phyloP scores from a whole-genome alignment of 2,888 invertebrate genomes.

The Malthinus flaveolus region DNA sequence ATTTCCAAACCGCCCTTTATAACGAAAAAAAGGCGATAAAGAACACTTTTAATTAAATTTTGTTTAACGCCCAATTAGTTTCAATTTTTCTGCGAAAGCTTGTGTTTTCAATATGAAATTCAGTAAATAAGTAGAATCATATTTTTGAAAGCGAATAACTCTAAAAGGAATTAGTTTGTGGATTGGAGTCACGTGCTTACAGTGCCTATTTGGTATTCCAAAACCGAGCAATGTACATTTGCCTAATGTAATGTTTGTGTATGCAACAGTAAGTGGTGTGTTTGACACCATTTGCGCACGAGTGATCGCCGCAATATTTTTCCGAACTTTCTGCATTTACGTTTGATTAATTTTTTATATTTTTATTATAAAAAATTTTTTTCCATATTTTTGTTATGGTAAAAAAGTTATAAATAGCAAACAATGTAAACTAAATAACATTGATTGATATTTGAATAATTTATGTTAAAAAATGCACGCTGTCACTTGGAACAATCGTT shows the following conservation, averaged over 20 bases:
- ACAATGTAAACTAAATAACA: too few species aligned
- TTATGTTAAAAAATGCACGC: too few species aligned
- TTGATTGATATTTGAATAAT: too few species aligned
- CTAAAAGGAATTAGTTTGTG: slow-evolving; percentile 26
- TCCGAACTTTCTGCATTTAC: slow-evolving; percentile 16
- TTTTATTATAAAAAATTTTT: background rate
- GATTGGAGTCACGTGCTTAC: slow-evolving; percentile 31
- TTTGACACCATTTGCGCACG: slow-evolving; percentile 52
- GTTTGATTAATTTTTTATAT: slow-evolving; percentile 2
- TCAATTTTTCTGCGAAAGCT: too few species aligned
- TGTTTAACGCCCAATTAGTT: too few species aligned
- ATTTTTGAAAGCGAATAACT: slow-evolving; percentile 27
- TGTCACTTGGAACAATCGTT: too few species aligned
- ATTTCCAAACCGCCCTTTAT: too few species aligned
- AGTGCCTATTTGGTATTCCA: slow-evolving; percentile 35
- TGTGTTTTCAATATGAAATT: slow-evolving; percentile 19
- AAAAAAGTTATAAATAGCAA: too few species aligned
- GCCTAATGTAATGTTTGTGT: slow-evolving; percentile 52
- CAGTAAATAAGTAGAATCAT: slow-evolving; percentile 26
- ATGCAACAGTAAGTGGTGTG: slow-evolving; percentile 53
- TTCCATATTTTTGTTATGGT: too few species aligned
- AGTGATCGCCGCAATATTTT: slow-evolving; percentile 35
- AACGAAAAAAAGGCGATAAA: too few species aligned
- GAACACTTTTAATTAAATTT: too few species aligned
- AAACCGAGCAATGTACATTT: slow-evolving; percentile 47